phyloP scores from a whole-genome alignment of 1,140 invertebrate species.

The Drosophila asahinai region DNA sequence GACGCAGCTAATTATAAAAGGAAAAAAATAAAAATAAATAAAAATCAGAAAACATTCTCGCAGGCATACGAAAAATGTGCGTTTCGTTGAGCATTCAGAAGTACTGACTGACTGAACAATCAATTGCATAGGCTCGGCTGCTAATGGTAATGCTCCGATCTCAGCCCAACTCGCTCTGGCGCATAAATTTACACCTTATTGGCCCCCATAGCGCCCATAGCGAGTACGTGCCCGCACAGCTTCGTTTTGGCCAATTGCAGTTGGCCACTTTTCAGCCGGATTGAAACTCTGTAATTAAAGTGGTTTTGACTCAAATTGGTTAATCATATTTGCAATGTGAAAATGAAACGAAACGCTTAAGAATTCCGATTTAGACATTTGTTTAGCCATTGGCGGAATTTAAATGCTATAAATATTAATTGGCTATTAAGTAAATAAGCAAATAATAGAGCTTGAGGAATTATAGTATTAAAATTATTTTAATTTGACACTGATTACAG shows the following conservation, averaged over 20 bases:
- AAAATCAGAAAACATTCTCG: constrained; percentile 29
- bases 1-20: constrained; percentile 74
- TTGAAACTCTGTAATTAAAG: constrained; percentile 73
- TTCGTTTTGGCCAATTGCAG: constrained; percentile 49
- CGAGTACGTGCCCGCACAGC: constrained; percentile 57
- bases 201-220: constrained; percentile 79
- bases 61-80: constrained; percentile 69
- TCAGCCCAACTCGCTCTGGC: constrained; percentile 29
- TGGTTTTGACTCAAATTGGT: constrained; percentile 83
- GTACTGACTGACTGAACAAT: constrained; percentile 49
- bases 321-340: constrained; percentile 73
- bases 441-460: background rate
- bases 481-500: background rate
- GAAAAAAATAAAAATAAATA: constrained; percentile 4
- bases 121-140: constrained; percentile 69
- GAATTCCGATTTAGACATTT: constrained; percentile 51
- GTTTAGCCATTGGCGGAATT: constrained; percentile 47
- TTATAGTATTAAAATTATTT: background rate
- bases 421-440: background rate
- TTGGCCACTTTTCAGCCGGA: constrained; percentile 62
- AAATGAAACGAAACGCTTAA: constrained; percentile 53
- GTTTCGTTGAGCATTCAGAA: constrained; percentile 61
- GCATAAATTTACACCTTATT: constrained; percentile 84
- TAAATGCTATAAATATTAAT: constrained; percentile 45
- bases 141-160: constrained; percentile 56